phyloP scores from a whole-genome alignment of 1,140 invertebrate genomes.

The Zaprionus capensis region DNA sequence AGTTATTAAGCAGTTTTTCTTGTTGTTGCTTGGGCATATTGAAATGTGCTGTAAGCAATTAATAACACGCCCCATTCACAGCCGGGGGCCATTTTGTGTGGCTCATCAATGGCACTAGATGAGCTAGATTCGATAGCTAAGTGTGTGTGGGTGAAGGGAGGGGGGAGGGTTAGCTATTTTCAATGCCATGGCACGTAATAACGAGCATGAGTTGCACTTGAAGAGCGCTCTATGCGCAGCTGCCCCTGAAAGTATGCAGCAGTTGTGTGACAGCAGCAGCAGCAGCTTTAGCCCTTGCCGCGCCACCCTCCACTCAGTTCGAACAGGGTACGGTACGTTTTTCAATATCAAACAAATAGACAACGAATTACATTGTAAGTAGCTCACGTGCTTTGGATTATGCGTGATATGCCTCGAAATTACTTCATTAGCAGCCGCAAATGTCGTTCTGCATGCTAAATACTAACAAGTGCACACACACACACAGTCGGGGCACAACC shows the following conservation, averaged over 20 bases:
- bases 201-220: conserved; percentile 77
- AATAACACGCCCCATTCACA: conserved; percentile 61
- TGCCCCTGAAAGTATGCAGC: conserved; percentile 63
- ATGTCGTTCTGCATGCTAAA: conserved; percentile 76
- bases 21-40: conserved; percentile 52
- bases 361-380: conserved; percentile 83
- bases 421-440: conserved; percentile 82
- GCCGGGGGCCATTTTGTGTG: conserved; percentile 42
- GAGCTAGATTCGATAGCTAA: conserved; percentile 26
- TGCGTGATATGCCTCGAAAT: conserved; percentile 82
- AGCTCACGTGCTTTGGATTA: conserved; percentile 81
- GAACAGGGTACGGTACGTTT: conserved; percentile 41
- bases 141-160: background rate
- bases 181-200: conserved; percentile 79
- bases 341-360: conserved; percentile 83
- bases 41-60: conserved; percentile 74
- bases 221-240: conserved; percentile 40
- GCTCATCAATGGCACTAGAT: conserved; percentile 40
- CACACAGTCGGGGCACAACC: conserved; percentile 6
- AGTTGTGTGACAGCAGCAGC: conserved; percentile 23
- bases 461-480: conserved; percentile 50
- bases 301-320: background rate
- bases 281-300: conserved; percentile 32
- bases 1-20: conserved; percentile 78
- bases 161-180: conserved; percentile 44